Base-by-base conservation (phyloP, 2,888 invertebrate species). In the Cosmorhoe ocellata region DNA sequence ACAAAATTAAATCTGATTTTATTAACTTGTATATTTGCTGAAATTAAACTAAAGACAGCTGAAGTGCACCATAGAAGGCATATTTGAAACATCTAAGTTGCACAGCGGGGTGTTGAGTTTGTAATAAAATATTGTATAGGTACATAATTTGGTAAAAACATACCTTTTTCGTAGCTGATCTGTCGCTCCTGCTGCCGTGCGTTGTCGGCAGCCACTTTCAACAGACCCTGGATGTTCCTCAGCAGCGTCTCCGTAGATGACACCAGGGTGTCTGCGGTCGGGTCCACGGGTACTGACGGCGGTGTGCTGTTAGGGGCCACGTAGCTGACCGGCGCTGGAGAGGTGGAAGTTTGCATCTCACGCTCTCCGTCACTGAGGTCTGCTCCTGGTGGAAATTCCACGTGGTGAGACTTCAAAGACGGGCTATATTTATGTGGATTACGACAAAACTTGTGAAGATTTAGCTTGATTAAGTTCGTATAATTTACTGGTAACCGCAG, bases 201-300 rank as follows among this genome's bases (percentile, higher is more conserved):
- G 88, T 98, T 98, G 85, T 98, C 98, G 1, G 98, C 98, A n/a
- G 98, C 98, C 56, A 98, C 98, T 88, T 98, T 98, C 59, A 98
- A 93, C 61, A 98, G 92, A 44, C 98, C 98, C 87, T 98, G 98
- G 75, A 99, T 98, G 85, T 98, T 98, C 76, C 98, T 92, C 64
- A 98, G 93, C 64, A 98, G 92, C 54, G 97, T 98, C 90, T 98
- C 98, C 51, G 98, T 97, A 71, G 97, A 97, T 61, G 96, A 96
- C 66, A 92, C 93, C 63, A 91, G 82, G 67, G 91, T 86, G 66
- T 91, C 91, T 1, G 89, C 85, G 13, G 79, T 81, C 65, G 84
- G 89, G 73, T 83, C 90, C n/a, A 84, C 87, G 51, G 79, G 88
- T 43, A 79, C 87, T 54, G 76, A 85, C 62, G 75, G 91, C 55